phyloP scores from a whole-genome alignment of 1,140 invertebrate genomes.

The Homalodisca vitripennis region DNA sequence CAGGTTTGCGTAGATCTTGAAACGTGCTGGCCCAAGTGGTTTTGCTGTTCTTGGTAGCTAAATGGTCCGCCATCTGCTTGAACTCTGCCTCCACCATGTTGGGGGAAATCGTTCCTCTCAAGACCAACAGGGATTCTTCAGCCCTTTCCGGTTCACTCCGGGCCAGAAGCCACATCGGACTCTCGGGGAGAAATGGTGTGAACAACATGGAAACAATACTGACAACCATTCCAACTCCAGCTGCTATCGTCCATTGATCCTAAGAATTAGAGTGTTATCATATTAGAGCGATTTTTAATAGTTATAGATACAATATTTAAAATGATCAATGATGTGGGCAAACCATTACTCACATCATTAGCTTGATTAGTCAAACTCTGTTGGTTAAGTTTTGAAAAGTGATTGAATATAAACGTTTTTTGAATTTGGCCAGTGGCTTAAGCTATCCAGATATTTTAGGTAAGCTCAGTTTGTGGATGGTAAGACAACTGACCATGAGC shows the following conservation, averaged over 20 bases:
- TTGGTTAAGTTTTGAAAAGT: no score
- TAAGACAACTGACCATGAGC: no score
- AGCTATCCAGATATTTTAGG: no score
- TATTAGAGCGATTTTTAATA: no score
- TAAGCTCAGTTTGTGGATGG: no score
- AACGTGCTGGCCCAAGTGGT: neutral
- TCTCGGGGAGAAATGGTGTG: neutral
- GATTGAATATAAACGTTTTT: no score
- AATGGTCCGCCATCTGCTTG: neutral
- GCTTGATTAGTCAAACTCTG: no score
- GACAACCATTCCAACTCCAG: neutral
- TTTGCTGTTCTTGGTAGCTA: neutral
- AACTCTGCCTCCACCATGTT: neutral
- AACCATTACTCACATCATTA: no score
- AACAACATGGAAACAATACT: neutral
- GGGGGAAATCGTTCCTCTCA: neutral
- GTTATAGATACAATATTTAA: no score
- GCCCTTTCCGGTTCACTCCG: neutral
- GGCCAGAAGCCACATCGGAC: neutral
- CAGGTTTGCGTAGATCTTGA: neutral
- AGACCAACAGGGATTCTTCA: neutral
- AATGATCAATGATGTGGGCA: no score
- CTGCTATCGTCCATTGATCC: conserved; percentile 1
- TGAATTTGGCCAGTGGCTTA: no score
- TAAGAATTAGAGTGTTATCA: no score